Conservation (phyloP, 2,113 vertebrate species). For the Verasper variegatus region DNA sequence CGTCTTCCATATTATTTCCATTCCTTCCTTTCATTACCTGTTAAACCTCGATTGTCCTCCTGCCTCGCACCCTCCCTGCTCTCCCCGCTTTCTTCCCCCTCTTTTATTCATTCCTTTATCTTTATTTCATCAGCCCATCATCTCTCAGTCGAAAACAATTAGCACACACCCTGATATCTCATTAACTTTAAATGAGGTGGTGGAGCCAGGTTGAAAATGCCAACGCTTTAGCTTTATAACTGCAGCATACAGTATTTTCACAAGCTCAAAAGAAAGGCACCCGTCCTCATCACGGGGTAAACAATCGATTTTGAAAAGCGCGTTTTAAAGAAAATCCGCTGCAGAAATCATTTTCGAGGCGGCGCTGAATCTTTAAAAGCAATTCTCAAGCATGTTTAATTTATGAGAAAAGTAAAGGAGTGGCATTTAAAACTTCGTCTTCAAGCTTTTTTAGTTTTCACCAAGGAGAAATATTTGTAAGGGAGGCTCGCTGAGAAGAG, state of each 20-base stretch:
- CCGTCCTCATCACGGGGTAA: constrained; percentile 10
- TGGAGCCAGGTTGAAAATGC: constrained; percentile 28
- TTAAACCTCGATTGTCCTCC: constrained; percentile 7
- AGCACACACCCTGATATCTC: constrained; percentile 47
- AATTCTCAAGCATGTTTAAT: constrained; percentile 42
- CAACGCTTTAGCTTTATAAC: constrained; percentile 14
- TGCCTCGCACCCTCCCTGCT: not conserved
- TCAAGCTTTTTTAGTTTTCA: not conserved
- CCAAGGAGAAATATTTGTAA: constrained; percentile 47
- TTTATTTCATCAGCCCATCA: constrained; percentile 76
- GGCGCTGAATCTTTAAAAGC: constrained; percentile 45
- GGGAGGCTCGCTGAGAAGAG: constrained; percentile 32
- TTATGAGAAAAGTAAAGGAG: constrained; percentile 20
- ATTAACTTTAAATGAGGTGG: constrained; percentile 66
- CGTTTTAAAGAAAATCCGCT: constrained; percentile 8
- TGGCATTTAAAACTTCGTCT: constrained; percentile 23
- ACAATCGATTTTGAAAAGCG: constrained; percentile 25
- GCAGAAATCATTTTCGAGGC: constrained; percentile 22
- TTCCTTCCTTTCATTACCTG: constrained; percentile 7
- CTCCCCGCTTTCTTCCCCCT: constrained; percentile 17
- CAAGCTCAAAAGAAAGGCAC: not conserved
- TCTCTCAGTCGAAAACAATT: constrained; percentile 70
- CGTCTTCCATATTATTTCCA: constrained; percentile 9
- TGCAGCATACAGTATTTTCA: not conserved
- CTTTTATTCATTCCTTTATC: constrained; percentile 66